A percentile compares a stretch with the other conserved stretches of the same genome.
Evolutionary conservation across 2,113 vertebrate species (phyloP).

Genomic region (Psittacara wagleri): DNA sequence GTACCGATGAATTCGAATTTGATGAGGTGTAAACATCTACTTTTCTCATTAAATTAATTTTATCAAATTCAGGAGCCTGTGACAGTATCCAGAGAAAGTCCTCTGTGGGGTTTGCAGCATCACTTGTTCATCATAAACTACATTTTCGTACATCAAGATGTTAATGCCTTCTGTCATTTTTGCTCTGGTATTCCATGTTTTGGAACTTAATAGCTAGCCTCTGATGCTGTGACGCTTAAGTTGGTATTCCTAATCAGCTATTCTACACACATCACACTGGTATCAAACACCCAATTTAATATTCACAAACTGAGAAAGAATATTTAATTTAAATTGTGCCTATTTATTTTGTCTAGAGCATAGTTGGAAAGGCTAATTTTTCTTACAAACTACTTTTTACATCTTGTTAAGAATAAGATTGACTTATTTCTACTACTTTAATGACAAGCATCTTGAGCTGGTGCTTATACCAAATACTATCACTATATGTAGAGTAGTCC

Average conservation of each 20-base stretch:
- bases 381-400: background rate
- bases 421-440: background rate
- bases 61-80: background rate
- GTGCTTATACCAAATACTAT: background rate
- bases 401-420: background rate
- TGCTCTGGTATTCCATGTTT: background rate
- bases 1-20: background rate
- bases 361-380: background rate
- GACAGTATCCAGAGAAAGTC: background rate
- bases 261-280: background rate
- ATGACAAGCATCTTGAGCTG: background rate
- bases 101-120: background rate
- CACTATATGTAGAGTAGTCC: background rate
- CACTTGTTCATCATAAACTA: background rate
- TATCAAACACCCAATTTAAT: background rate
- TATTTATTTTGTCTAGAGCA: background rate
- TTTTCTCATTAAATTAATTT: background rate
- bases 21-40: background rate
- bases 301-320: background rate
- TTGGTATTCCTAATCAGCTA: background rate
- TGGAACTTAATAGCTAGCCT: background rate
- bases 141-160: background rate
- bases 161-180: background rate
- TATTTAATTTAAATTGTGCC: background rate
- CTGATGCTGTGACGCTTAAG: background rate